These are phyloP conservation scores for Eupelmus urozonus DNA, from an alignment of 2,888 invertebrate genomes.

Conservation along the genomic window DNA sequence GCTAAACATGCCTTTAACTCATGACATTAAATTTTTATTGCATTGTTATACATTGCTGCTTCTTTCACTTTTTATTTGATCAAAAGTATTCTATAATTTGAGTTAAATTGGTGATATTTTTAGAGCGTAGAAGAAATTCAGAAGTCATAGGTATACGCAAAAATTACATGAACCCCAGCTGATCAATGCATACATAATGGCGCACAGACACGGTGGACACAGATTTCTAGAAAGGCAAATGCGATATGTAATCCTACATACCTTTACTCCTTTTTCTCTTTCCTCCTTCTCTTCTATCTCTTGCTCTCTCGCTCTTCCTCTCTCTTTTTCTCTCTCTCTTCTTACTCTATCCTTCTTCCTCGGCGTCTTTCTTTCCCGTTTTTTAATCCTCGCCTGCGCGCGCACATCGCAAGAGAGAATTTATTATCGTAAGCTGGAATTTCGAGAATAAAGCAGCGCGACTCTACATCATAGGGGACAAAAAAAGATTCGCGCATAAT, in stretches of 20 bases:
- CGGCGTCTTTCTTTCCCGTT: slow-evolving; percentile 1
- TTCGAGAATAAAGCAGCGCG: slow-evolving; percentile 57
- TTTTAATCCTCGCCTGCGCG: slow-evolving; percentile 43
- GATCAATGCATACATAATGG: no score
- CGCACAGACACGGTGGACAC: slow-evolving; percentile 3
- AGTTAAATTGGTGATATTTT: no score
- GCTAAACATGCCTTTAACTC: no score
- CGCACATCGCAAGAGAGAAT: slow-evolving; percentile 47
- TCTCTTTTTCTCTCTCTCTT: background rate
- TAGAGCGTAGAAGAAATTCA: no score
- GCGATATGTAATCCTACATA: slow-evolving; percentile 27
- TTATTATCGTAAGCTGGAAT: slow-evolving; percentile 59
- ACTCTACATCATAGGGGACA: slow-evolving; percentile 56
- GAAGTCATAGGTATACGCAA: no score
- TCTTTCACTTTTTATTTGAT: no score
- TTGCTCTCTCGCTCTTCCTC: background rate
- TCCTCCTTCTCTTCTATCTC: slow-evolving; percentile 1
- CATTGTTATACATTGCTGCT: no score
- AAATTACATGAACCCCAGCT: no score
- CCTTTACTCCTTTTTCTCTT: slow-evolving; percentile 27
- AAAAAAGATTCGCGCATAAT: slow-evolving; percentile 44
- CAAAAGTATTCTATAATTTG: no score
- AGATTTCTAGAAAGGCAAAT: slow-evolving; percentile 20
- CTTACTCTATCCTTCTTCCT: slow-evolving; percentile 1
- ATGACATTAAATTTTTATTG: no score